Conservation (phyloP, 1,140 invertebrate species). For the Pseudomyrmex cubaensis region DNA sequence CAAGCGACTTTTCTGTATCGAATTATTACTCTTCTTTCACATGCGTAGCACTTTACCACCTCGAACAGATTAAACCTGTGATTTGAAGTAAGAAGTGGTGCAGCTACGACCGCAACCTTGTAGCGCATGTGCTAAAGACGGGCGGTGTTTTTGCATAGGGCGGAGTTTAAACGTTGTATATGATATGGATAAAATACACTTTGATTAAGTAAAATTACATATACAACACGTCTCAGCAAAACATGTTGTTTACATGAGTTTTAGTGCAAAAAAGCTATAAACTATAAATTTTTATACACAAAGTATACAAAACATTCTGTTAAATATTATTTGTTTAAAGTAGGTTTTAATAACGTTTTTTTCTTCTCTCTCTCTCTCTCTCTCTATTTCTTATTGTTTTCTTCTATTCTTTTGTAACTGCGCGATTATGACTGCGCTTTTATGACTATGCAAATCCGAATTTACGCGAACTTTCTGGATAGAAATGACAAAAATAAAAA, state of each 20-base stretch:
- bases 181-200: constrained; percentile 43
- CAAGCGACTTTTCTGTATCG: not conserved
- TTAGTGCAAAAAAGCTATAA: not conserved
- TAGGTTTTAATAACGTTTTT: no score
- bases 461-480: no score
- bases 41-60: constrained; percentile 38
- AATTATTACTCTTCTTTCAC: constrained; percentile 12
- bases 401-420: no score
- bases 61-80: constrained; percentile 49
- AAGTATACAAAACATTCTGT: no score
- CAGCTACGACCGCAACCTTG: constrained; percentile 19
- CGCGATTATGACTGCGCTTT: no score
- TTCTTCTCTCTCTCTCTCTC: no score
- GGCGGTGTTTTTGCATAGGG: constrained; percentile 73
- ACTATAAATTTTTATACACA: no score
- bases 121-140: constrained; percentile 72
- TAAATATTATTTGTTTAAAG: no score
- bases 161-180: constrained; percentile 72
- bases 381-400: no score
- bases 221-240: not conserved
- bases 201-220: constrained; percentile 21
- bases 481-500: no score
- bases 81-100: constrained; percentile 66
- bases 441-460: no score
- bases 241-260: not conserved